Evolutionary conservation across 1,140 invertebrate species (phyloP).

Genomic region (Phenacoccus solenopsis): DNA sequence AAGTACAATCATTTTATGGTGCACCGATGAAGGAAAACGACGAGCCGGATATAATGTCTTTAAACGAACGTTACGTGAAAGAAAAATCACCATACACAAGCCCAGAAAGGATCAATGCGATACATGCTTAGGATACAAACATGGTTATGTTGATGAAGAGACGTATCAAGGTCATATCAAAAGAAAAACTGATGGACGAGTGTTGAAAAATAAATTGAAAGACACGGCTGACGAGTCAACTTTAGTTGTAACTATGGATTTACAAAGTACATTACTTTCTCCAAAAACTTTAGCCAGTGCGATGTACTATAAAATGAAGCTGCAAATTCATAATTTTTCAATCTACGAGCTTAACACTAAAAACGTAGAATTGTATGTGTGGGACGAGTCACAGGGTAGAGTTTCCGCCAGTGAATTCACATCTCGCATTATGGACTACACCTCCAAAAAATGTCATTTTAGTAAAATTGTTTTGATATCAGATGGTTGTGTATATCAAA

Average conservation of each 20-base stretch:
- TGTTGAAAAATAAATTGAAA: not conserved
- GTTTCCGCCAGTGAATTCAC: slow-evolving; percentile 34
- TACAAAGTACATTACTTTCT: not conserved
- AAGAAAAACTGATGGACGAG: not conserved
- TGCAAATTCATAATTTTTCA: slow-evolving; percentile 35
- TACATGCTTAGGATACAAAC: not conserved
- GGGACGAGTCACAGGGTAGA: slow-evolving; percentile 34
- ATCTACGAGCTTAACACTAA: slow-evolving; percentile 33
- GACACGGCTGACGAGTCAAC: not conserved
- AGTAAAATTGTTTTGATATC: slow-evolving; percentile 24
- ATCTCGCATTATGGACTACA: slow-evolving; percentile 23
- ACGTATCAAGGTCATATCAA: not conserved
- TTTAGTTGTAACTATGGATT: not conserved
- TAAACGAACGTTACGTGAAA: not conserved
- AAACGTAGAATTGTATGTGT: slow-evolving; percentile 33
- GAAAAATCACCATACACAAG: not conserved
- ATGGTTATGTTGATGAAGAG: not conserved
- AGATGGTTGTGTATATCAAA: slow-evolving; percentile 27
- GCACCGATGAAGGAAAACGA: not conserved
- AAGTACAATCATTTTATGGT: not conserved
- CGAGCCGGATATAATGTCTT: not conserved
- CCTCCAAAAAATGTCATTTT: slow-evolving; percentile 6
- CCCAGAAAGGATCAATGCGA: slow-evolving; percentile 3
- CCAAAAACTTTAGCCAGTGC: not conserved
- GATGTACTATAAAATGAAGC: slow-evolving; percentile 35